Evolutionary conservation across 2,113 vertebrate species (phyloP), one percentile per base, ranked within the genome.

Genomic region (Indri indri): DNA sequence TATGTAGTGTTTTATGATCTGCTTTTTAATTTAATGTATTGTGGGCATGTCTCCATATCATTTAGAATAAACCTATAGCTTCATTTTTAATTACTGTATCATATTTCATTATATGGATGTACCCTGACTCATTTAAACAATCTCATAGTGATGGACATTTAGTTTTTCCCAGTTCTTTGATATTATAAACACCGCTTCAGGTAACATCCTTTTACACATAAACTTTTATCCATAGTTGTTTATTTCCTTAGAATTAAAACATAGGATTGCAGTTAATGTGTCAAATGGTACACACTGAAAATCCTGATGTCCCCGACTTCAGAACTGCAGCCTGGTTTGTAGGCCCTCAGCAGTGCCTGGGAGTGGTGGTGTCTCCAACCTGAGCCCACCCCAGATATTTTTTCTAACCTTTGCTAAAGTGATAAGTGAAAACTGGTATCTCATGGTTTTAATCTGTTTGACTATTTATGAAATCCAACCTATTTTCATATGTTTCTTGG

Each of bases 311-410:
- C 16, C 23, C 5, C 23, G n/a, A 42, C 30, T 52, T 74, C 16
- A n/a, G 50, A 10, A 59, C 52, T 20, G 52, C 18, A 17, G 52
- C 52, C 52, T 54, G 17, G 16, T 13, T 30, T 10, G 4, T 20
- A 25, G 8, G 14, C 20, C 30, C 34, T 14, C 3, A 6, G 14
- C 23, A 22, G 42, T 10, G 8, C 1, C 0, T 9, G 5, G 54
- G 32, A 79, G 34, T 30, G 52, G 10, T 16, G 3, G 16, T 11
- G 37, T n/a, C 57, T 81, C 54, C 34, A 23, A 1, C 34, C 37
- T 23, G 37, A 74, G 40, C 16, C 70, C 54, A 10, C 27, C 4
- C 37, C 3, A 8, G 42, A 70, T 25, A 23, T 32, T 30, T 50
- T 25, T 23, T 66, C 37, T 32, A 40, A 74, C 12, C 52, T 90